Conservation (phyloP, 2,888 invertebrate species). For the Plutella xylostella region DNA sequence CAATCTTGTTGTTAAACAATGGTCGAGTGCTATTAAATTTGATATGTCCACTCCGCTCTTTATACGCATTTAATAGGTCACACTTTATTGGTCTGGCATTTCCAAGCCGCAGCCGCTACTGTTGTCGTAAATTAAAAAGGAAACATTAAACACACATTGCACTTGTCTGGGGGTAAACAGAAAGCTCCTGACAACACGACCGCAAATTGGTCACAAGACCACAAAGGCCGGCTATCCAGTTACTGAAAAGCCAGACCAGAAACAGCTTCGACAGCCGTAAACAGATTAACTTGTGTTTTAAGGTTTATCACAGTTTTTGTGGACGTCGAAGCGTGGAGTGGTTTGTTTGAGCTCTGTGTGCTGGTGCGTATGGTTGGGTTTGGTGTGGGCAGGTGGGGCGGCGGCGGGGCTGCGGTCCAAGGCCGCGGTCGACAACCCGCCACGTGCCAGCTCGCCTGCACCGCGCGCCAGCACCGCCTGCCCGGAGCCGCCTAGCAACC, state of each 20-base stretch:
- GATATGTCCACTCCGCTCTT: too few species aligned
- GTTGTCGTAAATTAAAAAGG: too few species aligned
- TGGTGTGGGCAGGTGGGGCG: conserved; percentile 18
- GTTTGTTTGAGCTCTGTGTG: conserved; percentile 19
- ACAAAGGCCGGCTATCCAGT: not conserved
- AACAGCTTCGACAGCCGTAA: conserved; percentile 12
- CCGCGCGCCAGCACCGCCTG: conserved; percentile 54
- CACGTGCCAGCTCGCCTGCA: conserved; percentile 32
- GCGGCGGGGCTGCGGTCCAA: conserved; percentile 43
- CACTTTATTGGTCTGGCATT: too few species aligned
- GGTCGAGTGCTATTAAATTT: too few species aligned
- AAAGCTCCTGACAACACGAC: not conserved
- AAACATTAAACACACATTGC: too few species aligned
- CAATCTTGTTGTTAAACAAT: not conserved
- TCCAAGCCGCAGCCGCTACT: too few species aligned
- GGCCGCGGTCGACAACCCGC: conserved; percentile 59
- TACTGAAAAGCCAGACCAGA: not conserved
- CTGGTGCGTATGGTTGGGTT: conserved; percentile 24
- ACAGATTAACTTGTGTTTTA: conserved; percentile 24
- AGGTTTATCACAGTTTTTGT: conserved; percentile 22
- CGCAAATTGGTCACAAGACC: not conserved
- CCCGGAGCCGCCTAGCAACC: not conserved
- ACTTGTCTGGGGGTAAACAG: not conserved
- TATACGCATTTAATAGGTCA: too few species aligned
- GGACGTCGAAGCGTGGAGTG: conserved; percentile 8